A percentile compares a stretch with the other conserved stretches of the same genome.
Conservation (phyloP, 2,888 invertebrate species). For the Desoria tigrina region DNA sequence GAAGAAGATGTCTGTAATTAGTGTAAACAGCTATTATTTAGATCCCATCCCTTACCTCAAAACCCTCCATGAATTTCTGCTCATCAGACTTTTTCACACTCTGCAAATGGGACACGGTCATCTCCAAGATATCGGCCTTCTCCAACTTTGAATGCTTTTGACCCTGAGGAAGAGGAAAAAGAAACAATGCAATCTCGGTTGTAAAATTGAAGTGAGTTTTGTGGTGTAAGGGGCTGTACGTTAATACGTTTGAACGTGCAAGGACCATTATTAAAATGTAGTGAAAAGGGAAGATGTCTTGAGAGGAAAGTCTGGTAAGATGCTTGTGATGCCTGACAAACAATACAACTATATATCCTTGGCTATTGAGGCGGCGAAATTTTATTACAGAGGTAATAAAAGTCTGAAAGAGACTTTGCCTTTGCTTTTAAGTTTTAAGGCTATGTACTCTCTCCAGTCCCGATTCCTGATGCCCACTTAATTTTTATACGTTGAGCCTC, state of each 20-base stretch:
- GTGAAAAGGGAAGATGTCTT: no score
- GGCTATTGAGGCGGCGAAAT: background rate
- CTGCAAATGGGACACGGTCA: conserved; percentile 44
- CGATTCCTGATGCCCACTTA: no score
- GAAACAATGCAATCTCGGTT: conserved; percentile 17
- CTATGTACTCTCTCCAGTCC: no score
- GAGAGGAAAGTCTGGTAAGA: no score
- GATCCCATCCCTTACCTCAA: conserved; percentile 39
- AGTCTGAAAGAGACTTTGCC: background rate
- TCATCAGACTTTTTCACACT: conserved; percentile 42
- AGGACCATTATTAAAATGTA: no score
- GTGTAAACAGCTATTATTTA: background rate
- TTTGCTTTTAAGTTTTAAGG: no score
- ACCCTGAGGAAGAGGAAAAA: conserved; percentile 31
- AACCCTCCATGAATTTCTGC: conserved; percentile 46
- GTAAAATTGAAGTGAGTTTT: background rate
- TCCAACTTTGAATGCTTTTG: conserved; percentile 47
- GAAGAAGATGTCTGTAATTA: conserved; percentile 5
- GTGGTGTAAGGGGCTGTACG: no score
- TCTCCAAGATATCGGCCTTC: conserved; percentile 44
- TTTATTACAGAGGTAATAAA: conserved; percentile 29
- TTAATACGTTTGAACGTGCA: no score
- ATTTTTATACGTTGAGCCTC: no score
- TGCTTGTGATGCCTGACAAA: background rate
- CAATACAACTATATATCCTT: conserved; percentile 9